phyloP scores from a whole-genome alignment of 2,888 invertebrate species.

The Ormia ochracea region DNA sequence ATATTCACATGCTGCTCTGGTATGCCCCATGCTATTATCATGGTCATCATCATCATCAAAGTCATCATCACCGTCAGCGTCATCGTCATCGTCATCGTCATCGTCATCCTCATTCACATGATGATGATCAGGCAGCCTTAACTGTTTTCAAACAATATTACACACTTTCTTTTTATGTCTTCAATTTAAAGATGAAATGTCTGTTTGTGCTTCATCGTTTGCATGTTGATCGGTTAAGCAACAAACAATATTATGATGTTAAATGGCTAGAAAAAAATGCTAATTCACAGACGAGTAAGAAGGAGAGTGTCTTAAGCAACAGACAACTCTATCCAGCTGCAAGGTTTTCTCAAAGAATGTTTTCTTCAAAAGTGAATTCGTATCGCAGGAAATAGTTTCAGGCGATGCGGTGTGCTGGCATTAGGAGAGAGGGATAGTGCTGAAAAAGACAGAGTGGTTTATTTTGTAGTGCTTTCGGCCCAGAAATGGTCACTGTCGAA shows the following conservation, averaged over 20 bases:
- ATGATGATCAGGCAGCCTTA: background rate
- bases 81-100: background rate
- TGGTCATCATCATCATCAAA: background rate
- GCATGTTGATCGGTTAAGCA: conserved; percentile 45
- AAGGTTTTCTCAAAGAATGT: background rate
- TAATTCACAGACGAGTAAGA: conserved; percentile 22
- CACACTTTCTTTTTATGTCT: conserved; percentile 62
- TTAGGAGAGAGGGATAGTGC: too few species aligned
- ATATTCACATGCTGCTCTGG: background rate
- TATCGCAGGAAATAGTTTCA: background rate
- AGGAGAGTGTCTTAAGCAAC: background rate
- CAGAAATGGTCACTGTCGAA: too few species aligned
- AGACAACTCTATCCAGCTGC: conserved; percentile 8
- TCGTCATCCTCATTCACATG: background rate
- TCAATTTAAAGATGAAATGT: conserved; percentile 66
- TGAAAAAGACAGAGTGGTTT: too few species aligned
- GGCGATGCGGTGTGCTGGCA: too few species aligned
- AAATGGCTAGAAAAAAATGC: conserved; percentile 59
- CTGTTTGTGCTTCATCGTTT: background rate
- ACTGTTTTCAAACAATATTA: conserved; percentile 4
- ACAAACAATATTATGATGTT: conserved; percentile 49
- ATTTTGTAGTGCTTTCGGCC: too few species aligned
- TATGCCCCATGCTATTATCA: conserved; percentile 33
- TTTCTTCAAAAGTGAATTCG: background rate
- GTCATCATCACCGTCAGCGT: conserved; percentile 12